phyloP scores from a whole-genome alignment of 1,140 invertebrate species.

The Meloidogyne floridensis region DNA sequence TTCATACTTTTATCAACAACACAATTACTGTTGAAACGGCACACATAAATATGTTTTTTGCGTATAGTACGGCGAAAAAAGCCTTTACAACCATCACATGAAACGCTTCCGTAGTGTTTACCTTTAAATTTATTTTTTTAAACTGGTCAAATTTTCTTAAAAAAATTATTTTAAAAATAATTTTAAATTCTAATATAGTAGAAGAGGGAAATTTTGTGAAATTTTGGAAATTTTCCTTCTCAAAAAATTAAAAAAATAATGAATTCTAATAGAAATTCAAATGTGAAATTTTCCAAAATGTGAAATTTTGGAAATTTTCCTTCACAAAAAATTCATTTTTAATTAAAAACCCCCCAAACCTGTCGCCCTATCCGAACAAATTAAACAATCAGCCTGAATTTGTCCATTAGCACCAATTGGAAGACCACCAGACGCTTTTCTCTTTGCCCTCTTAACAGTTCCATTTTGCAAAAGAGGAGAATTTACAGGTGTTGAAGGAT shows the following conservation, averaged over 20 bases:
- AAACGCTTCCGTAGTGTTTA: conserved; percentile 31
- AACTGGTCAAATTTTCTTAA: no score
- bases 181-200: no score
- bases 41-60: conserved; percentile 92
- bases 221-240: no score
- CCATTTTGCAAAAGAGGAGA: background rate
- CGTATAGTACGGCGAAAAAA: conserved; percentile 88
- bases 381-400: conserved; percentile 33
- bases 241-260: no score
- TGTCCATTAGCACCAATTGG: background rate
- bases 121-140: background rate
- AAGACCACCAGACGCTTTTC: background rate
- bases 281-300: no score
- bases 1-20: conserved; percentile 75
- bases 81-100: conserved; percentile 36
- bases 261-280: no score
- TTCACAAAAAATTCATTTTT: no score
- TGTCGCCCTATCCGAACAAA: conserved; percentile 24
- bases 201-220: background rate
- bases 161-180: no score
- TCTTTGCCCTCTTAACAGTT: background rate
- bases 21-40: conserved; percentile 88
- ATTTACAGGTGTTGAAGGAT: background rate
- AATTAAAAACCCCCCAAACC: background rate
- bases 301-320: no score